Conservation (phyloP, 2,888 invertebrate species). For the Drosophila monieri region DNA sequence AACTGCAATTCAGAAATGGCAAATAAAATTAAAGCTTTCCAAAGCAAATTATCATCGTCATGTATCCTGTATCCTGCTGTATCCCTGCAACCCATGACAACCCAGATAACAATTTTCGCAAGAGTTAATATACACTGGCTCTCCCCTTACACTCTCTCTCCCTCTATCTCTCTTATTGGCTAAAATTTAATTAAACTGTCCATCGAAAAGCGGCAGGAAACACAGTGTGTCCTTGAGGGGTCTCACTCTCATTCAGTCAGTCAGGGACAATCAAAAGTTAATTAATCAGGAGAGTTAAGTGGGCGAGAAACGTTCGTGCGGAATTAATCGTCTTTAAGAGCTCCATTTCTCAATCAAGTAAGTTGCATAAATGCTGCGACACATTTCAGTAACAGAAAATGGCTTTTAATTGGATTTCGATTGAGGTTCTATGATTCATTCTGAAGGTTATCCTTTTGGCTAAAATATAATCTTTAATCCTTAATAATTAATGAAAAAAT, state of each 20-base stretch:
- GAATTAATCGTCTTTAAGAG: constrained; percentile 36
- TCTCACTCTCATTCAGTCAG: constrained; percentile 6
- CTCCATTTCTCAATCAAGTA: constrained; percentile 9
- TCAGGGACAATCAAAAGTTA: constrained; percentile 41
- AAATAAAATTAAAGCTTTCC: constrained; percentile 75
- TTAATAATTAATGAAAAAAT: no score
- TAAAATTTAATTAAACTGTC: constrained; percentile 42
- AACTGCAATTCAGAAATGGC: constrained; percentile 68
- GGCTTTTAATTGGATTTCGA: background rate
- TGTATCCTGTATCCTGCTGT: background rate
- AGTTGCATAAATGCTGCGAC: constrained; percentile 15
- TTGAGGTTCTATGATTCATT: background rate
- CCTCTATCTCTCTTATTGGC: constrained; percentile 2
- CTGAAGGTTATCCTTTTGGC: background rate
- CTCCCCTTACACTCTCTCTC: no score
- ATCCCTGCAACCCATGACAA: background rate
- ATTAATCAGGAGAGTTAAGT: constrained; percentile 36
- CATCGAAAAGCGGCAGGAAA: constrained; percentile 28
- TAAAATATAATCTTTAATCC: background rate
- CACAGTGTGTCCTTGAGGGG: constrained; percentile 16
- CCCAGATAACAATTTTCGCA: constrained; percentile 47
- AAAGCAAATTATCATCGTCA: constrained; percentile 58
- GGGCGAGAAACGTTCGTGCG: constrained; percentile 31
- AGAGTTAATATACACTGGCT: constrained; percentile 23
- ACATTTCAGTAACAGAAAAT: constrained; percentile 2